phyloP scores from a whole-genome alignment of 2,113 vertebrate species.

The Myotis lucifugus region DNA sequence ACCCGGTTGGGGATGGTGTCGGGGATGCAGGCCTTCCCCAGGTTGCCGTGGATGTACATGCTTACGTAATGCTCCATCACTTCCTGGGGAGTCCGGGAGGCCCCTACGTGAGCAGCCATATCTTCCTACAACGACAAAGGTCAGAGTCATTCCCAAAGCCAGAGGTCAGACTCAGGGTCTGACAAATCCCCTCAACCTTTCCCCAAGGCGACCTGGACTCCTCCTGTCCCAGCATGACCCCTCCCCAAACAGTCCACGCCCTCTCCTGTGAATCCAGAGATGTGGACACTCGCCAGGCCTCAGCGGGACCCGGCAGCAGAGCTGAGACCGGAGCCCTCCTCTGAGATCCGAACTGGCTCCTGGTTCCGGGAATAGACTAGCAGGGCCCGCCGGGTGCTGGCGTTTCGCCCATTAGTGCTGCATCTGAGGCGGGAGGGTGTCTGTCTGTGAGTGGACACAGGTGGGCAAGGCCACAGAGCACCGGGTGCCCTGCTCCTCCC shows the following conservation, averaged over 20 bases:
- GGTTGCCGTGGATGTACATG: constrained; percentile 99
- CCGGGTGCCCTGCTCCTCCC: neutral
- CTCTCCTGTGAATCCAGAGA: neutral
- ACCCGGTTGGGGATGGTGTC: constrained; percentile 98
- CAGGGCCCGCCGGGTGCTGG: neutral
- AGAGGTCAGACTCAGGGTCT: fast-evolving
- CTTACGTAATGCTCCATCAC: constrained; percentile 99
- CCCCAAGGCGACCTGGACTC: neutral
- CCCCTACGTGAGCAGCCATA: constrained; percentile 96
- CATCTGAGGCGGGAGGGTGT: neutral
- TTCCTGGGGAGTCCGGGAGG: constrained; percentile 94
- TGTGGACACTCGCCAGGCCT: fast-evolving
- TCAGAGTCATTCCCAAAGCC: neutral
- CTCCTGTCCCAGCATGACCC: fast-evolving
- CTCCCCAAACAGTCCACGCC: neutral
- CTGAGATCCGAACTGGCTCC: neutral
- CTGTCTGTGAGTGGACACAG: too few species aligned
- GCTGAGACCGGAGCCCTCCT: neutral
- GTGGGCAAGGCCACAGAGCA: neutral
- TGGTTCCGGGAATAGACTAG: fast-evolving
- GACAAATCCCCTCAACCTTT: neutral
- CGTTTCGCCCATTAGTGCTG: neutral
- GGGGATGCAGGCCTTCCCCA: constrained; percentile 97
- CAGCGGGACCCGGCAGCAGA: neutral
- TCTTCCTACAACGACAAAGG: constrained; percentile 89